Conservation (phyloP, 2,113 vertebrate species). For the Pachycephala philippinensis region DNA sequence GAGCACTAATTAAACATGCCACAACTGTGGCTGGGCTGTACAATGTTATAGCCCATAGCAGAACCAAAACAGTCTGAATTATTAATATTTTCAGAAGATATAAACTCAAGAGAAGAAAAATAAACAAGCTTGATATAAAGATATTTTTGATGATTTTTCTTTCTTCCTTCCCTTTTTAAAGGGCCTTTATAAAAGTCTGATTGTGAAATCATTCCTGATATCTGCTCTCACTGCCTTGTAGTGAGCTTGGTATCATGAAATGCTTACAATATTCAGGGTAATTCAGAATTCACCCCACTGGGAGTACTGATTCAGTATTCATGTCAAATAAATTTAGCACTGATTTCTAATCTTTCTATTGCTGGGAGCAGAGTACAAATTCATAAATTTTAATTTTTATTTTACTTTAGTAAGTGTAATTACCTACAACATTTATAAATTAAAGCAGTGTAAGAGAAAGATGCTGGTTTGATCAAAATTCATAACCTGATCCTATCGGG, state of each 20-base stretch:
- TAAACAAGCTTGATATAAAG: background rate
- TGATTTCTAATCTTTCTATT: slow-evolving; percentile 54
- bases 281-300: slow-evolving; percentile 17
- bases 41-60: background rate
- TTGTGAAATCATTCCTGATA: background rate
- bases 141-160: background rate
- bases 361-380: slow-evolving; percentile 36
- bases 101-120: background rate
- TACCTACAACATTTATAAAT: slow-evolving; percentile 49
- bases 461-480: slow-evolving; percentile 43
- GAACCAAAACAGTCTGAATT: background rate
- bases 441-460: slow-evolving; percentile 6
- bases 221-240: background rate
- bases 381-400: slow-evolving; percentile 63
- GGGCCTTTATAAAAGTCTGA: background rate
- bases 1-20: background rate
- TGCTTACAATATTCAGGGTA: slow-evolving; percentile 4
- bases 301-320: slow-evolving; percentile 37
- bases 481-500: background rate
- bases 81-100: background rate
- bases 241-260: background rate
- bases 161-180: background rate
- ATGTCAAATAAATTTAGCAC: slow-evolving; percentile 46
- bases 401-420: slow-evolving; percentile 59
- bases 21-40: background rate